A percentile compares a stretch with the other conserved stretches of the same genome.
These are phyloP conservation scores for Petrolisthes cinctipes DNA, from an alignment of 2,888 invertebrate genomes.

Conservation along the genomic window DNA sequence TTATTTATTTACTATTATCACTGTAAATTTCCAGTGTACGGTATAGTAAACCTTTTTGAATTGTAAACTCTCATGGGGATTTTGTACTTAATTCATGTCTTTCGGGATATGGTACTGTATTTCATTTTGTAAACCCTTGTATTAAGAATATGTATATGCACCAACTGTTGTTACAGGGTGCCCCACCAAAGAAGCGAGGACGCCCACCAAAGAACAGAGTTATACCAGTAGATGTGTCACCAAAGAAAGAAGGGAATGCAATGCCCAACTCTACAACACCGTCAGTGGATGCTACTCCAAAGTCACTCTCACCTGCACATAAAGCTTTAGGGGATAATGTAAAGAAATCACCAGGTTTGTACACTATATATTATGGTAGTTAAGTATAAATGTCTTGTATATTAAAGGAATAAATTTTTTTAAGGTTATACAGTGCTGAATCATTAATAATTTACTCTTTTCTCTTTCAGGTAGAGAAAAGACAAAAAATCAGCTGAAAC, in stretches of 20 bases:
- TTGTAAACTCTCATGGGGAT: no score
- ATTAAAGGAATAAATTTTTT: not conserved
- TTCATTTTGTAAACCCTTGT: no score
- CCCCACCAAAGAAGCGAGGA: constrained; percentile 52
- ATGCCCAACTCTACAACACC: constrained; percentile 19
- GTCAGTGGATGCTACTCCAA: constrained; percentile 40
- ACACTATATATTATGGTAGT: not conserved
- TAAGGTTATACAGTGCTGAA: not conserved
- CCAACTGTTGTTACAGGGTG: constrained; percentile 15
- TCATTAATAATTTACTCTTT: not conserved
- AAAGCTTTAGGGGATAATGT: constrained; percentile 43
- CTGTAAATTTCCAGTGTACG: no score
- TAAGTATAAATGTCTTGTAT: not conserved
- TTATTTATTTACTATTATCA: no score
- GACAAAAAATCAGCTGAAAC: constrained; percentile 47
- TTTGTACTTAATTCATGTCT: no score
- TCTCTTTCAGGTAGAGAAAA: constrained; percentile 42
- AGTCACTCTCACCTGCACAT: constrained; percentile 33
- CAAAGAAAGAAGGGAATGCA: constrained; percentile 21
- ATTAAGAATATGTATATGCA: no score
- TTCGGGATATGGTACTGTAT: no score
- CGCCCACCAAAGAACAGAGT: constrained; percentile 47
- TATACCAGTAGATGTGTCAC: constrained; percentile 32
- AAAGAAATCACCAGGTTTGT: constrained; percentile 48
- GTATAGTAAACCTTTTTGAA: no score